Conservation (phyloP, 2,888 invertebrate genomes). For the Nomada goodeniana region DNA sequence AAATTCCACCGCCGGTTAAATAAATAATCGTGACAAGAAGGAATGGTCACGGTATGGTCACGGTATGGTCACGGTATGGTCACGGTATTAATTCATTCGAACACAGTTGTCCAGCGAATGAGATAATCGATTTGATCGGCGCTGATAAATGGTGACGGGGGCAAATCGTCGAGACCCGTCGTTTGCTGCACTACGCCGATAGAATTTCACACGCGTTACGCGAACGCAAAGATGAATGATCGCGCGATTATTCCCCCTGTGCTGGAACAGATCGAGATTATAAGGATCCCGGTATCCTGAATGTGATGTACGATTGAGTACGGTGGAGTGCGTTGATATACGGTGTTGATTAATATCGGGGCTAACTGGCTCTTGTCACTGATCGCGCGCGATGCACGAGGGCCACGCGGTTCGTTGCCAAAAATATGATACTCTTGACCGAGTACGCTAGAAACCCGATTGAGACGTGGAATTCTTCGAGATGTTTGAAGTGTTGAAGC, state of each 20-base stretch:
- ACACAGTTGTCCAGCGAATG: constrained; percentile 15
- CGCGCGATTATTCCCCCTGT: neutral
- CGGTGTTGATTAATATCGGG: constrained; percentile 42
- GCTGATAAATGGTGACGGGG: neutral
- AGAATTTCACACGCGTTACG: constrained; percentile 7
- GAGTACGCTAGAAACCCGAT: constrained; percentile 25
- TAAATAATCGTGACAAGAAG: constrained; percentile 18
- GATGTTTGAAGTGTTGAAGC: neutral
- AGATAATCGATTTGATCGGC: constrained; percentile 1
- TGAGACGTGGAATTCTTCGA: neutral
- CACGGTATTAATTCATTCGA: constrained; percentile 32
- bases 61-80: constrained; percentile 22
- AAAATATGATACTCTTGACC: constrained; percentile 41
- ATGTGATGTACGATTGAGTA: constrained; percentile 14
- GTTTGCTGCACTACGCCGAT: neutral
- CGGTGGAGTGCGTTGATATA: constrained; percentile 1
- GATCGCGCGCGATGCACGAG: constrained; percentile 13
- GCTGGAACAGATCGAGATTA: neutral
- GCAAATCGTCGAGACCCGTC: neutral
- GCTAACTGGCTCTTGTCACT: constrained; percentile 31
- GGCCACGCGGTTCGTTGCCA: constrained; percentile 9
- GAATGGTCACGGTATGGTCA: neutral
- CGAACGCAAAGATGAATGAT: neutral
- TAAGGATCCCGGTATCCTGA: neutral
- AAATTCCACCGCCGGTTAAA: neutral